Conservation (phyloP, 2,113 vertebrate species). For the Apodemus speciosus region DNA sequence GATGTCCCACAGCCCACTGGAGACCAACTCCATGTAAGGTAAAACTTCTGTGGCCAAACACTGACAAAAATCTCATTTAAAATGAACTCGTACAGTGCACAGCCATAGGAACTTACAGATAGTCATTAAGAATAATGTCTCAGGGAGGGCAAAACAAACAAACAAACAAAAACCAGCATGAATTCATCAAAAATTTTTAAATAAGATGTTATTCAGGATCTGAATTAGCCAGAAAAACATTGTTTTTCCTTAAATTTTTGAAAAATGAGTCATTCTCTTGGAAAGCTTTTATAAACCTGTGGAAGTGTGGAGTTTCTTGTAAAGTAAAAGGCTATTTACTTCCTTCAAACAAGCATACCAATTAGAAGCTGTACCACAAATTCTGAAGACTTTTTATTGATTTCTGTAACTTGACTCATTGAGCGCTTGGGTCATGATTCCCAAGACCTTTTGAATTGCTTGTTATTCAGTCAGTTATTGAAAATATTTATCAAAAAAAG, state of each 20-base stretch:
- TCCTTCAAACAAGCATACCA: not conserved
- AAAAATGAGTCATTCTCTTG: not conserved
- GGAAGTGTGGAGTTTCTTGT: not conserved
- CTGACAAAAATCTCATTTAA: not conserved
- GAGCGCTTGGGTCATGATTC: not conserved
- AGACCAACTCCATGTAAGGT: not conserved
- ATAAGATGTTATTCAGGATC: not conserved
- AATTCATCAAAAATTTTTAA: not conserved
- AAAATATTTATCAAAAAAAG: not conserved
- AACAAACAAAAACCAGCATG: not conserved
- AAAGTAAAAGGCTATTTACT: not conserved
- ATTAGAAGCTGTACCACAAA: not conserved
- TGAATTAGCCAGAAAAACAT: not conserved
- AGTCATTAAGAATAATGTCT: not conserved
- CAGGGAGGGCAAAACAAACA: too few species aligned
- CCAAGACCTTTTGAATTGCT: not conserved
- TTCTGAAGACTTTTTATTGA: not conserved
- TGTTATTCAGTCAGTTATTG: not conserved
- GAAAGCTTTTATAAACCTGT: not conserved
- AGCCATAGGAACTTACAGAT: not conserved
- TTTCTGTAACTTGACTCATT: not conserved
- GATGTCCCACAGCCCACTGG: not conserved
- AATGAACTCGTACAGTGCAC: not conserved
- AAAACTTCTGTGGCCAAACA: not conserved
- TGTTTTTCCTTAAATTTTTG: not conserved